These are phyloP conservation scores for Florisuga fusca DNA, from an alignment of 2,797 vertebrate species.

Conservation along the genomic window DNA sequence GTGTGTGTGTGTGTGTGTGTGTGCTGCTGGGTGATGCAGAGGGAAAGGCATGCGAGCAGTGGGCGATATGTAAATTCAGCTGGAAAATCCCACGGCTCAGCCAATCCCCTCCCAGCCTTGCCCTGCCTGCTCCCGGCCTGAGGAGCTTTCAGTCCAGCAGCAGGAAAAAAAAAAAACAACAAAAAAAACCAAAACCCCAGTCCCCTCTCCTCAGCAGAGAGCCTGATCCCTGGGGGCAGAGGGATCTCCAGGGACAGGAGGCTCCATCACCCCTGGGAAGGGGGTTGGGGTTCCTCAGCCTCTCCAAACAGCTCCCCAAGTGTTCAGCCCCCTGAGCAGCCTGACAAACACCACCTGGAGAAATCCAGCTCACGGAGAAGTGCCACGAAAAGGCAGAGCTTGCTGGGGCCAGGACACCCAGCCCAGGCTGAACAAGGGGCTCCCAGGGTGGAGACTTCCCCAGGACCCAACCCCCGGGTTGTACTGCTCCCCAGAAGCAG, in stretches of 20 bases:
- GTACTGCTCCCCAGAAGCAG: neutral
- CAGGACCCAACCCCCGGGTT: neutral
- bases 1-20: neutral
- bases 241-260: neutral
- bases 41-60: slow-evolving; percentile 82
- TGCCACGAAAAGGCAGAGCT: neutral
- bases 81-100: slow-evolving; percentile 68
- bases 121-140: neutral
- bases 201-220: neutral
- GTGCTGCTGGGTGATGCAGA: slow-evolving; percentile 77
- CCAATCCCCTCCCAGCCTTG: slow-evolving; percentile 28
- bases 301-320: neutral
- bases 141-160: neutral
- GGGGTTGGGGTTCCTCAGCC: neutral
- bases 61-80: slow-evolving; percentile 70
- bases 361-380: neutral
- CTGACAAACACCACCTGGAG: neutral
- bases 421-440: rapidly evolving
- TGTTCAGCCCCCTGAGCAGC: neutral
- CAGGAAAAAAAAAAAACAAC: neutral
- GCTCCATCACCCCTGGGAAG: rapidly evolving
- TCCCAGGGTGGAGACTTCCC: neutral
- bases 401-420: neutral
- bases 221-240: neutral
- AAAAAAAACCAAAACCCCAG: too few relatives aligned